A percentile compares a stretch with the other conserved stretches of the same genome.
These are phyloP conservation scores for Ophion ellenae DNA, from an alignment of 2,888 invertebrate species.

Conservation along the genomic window DNA sequence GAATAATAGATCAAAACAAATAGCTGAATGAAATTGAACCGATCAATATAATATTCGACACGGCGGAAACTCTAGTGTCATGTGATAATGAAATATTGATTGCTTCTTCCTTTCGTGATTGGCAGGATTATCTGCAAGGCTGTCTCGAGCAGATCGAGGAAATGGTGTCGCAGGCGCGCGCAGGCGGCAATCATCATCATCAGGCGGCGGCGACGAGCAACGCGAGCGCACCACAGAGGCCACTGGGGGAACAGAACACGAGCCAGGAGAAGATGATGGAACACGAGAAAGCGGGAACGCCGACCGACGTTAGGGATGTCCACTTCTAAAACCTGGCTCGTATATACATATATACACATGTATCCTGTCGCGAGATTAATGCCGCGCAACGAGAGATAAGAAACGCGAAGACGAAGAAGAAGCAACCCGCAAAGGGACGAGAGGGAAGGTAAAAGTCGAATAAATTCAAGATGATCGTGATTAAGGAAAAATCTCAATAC, in stretches of 20 bases:
- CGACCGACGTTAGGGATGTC: slow-evolving; percentile 94
- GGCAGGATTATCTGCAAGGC: slow-evolving; percentile 91
- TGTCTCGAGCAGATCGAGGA: slow-evolving; percentile 92
- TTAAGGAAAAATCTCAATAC: too few relatives aligned
- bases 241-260: slow-evolving; percentile 81
- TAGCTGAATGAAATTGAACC: too few relatives aligned
- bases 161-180: slow-evolving; percentile 87
- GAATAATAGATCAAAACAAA: too few relatives aligned
- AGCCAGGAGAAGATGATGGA: slow-evolving; percentile 85
- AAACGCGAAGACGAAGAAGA: neutral
- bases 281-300: slow-evolving; percentile 91
- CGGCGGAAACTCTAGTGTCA: too few relatives aligned
- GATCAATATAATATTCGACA: neutral
- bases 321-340: slow-evolving; percentile 86
- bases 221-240: slow-evolving; percentile 72
- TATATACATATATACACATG: neutral
- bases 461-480: too few relatives aligned
- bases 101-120: slow-evolving; percentile 62
- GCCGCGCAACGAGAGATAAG: slow-evolving; percentile 1
- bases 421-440: neutral
- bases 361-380: slow-evolving; percentile 22
- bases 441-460: too few relatives aligned
- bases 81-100: neutral
- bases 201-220: slow-evolving; percentile 79
- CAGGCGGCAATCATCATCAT: slow-evolving; percentile 67